Evolutionary conservation across 2,113 vertebrate species (phyloP).

Genomic region (Micronycteris hirsuta): DNA sequence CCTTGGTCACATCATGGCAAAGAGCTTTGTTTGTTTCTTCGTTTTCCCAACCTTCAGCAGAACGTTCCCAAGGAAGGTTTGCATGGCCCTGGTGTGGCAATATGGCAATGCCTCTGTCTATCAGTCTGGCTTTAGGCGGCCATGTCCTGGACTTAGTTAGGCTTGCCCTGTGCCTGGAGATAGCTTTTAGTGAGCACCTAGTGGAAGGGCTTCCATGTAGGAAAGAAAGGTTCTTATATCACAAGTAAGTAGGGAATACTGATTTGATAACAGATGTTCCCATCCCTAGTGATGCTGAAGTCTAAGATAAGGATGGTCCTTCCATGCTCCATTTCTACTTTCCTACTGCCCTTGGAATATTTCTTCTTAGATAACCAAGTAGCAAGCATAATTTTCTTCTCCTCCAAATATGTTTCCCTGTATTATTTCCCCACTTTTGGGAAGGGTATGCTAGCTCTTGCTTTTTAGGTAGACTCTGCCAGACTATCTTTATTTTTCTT

Average conservation of each 20-base stretch:
- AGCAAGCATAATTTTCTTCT: neutral
- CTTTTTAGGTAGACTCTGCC: neutral
- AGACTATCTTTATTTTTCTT: neutral
- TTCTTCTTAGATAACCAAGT: neutral
- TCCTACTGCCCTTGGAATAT: neutral
- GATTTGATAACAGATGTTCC: neutral
- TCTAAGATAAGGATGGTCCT: neutral
- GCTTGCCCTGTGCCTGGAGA: neutral
- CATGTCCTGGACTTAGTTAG: neutral
- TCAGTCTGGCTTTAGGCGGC: neutral
- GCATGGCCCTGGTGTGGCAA: too few relatives aligned
- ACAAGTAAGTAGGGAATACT: neutral
- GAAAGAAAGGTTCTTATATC: neutral
- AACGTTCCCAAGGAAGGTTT: neutral
- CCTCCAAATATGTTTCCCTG: neutral
- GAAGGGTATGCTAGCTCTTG: neutral
- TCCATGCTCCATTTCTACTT: neutral
- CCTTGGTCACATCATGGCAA: neutral
- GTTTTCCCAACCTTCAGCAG: neutral
- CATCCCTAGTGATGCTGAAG: neutral
- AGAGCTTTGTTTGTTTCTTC: neutral
- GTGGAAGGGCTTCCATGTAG: neutral
- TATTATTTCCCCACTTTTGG: neutral
- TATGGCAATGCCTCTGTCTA: neutral
- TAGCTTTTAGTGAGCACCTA: neutral